These are phyloP conservation scores for Lordiphosa clarofinis DNA, from an alignment of 1,140 invertebrate genomes.

Conservation along the genomic window DNA sequence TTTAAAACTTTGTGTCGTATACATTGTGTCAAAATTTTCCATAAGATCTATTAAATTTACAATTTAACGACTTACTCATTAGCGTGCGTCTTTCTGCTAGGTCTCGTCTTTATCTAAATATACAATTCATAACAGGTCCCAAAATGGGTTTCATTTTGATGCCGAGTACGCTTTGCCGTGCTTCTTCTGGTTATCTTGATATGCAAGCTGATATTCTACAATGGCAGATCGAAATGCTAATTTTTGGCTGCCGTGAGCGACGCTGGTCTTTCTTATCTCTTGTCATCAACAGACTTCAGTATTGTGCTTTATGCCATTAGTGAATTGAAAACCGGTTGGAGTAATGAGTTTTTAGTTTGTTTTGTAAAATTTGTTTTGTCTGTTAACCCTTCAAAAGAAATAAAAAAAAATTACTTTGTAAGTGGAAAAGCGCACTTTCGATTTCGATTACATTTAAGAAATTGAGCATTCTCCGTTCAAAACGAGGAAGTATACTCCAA, in stretches of 20 bases:
- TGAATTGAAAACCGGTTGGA: constrained; percentile 6
- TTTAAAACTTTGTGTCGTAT: too few species aligned
- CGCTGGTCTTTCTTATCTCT: neutral
- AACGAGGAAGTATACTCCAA: too few species aligned
- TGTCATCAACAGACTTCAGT: constrained; percentile 6
- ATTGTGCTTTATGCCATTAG: constrained; percentile 9
- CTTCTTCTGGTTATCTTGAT: constrained; percentile 9
- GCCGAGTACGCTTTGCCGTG: constrained; percentile 5
- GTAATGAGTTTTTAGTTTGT: constrained; percentile 12
- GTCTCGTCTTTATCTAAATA: too few species aligned
- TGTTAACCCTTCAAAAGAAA: neutral
- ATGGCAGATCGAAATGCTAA: constrained; percentile 11
- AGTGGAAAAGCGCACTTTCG: too few species aligned
- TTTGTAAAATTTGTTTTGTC: neutral
- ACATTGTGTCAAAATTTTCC: too few species aligned
- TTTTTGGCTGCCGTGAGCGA: constrained; percentile 6
- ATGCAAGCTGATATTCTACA: neutral
- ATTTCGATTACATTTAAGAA: too few species aligned
- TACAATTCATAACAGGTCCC: too few species aligned
- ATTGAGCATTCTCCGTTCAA: too few species aligned
- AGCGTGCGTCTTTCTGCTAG: too few species aligned
- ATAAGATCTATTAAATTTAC: too few species aligned
- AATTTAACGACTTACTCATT: too few species aligned
- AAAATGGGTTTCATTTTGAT: neutral
- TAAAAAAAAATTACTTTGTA: too few species aligned